These are phyloP conservation scores for Philopotamus ludificatus DNA, from an alignment of 1,140 invertebrate species.

Conservation along the genomic window DNA sequence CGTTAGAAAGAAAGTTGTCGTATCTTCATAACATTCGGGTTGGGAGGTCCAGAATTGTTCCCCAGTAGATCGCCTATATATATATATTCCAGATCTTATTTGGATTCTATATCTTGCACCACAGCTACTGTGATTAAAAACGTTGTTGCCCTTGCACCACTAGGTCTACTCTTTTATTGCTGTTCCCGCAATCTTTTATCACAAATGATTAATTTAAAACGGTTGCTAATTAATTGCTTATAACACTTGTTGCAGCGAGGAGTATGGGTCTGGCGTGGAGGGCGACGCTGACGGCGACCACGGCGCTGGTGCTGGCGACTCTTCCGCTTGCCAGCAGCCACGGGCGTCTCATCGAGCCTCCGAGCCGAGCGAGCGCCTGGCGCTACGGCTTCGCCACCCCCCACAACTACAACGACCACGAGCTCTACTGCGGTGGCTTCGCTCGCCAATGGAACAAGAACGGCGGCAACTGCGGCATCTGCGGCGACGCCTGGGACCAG, in stretches of 20 bases:
- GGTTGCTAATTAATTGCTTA: no score
- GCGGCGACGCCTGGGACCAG: slow-evolving; percentile 80
- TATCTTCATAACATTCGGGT: no score
- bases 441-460: slow-evolving; percentile 70
- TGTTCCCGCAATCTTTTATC: no score
- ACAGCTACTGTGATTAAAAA: no score
- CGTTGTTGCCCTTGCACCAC: no score
- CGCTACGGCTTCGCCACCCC: slow-evolving; percentile 73
- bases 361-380: slow-evolving; percentile 81
- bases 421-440: slow-evolving; percentile 86
- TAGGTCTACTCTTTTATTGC: no score
- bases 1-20: no score
- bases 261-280: background rate
- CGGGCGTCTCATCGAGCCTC: slow-evolving; percentile 81
- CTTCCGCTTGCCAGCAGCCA: slow-evolving; percentile 54
- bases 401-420: slow-evolving; percentile 85
- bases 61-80: no score
- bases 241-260: background rate
- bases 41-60: no score
- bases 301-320: background rate
- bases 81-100: no score
- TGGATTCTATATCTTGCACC: no score
- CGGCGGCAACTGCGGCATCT: slow-evolving; percentile 83
- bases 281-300: background rate
- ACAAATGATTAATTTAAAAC: no score